These are phyloP conservation scores for Agrilus biguttatus DNA, from an alignment of 2,888 invertebrate genomes.

Conservation along the genomic window DNA sequence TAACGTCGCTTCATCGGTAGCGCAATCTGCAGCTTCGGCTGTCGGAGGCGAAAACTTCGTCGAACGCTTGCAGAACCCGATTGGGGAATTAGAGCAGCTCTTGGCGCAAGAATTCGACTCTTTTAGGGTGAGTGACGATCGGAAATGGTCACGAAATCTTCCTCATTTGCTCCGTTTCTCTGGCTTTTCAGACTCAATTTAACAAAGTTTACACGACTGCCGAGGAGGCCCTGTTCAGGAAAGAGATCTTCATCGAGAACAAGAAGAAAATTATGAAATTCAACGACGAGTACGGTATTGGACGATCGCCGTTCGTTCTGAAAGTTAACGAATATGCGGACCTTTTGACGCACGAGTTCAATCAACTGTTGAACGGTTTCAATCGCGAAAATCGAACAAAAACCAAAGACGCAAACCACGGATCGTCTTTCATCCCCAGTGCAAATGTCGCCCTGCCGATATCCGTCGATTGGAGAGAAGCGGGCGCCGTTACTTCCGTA, in stretches of 20 bases:
- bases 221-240: conserved; percentile 21
- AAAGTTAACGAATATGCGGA: conserved; percentile 26
- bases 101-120: conserved; percentile 7
- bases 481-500: conserved; percentile 26
- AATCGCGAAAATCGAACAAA: conserved; percentile 13
- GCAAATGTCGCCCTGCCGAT: conserved; percentile 24
- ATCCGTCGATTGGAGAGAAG: conserved; percentile 26
- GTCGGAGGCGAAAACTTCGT: too few relatives aligned
- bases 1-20: too few relatives aligned
- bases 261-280: conserved; percentile 22
- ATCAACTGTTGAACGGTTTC: conserved; percentile 24
- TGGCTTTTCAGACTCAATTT: conserved; percentile 16
- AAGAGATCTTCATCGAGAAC: conserved; percentile 28
- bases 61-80: too few relatives aligned
- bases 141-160: too few relatives aligned
- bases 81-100: conserved; percentile 2
- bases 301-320: conserved; percentile 20
- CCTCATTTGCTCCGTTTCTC: background rate
- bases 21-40: background rate
- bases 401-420: conserved; percentile 8
- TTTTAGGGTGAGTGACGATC: conserved; percentile 5
- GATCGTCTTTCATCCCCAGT: conserved; percentile 22
- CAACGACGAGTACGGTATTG: conserved; percentile 24
- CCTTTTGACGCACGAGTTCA: conserved; percentile 26
- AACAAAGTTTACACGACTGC: conserved; percentile 22